Evolutionary conservation across 2,113 vertebrate species (phyloP).

Genomic region (Melanotaenia duboulayi): DNA sequence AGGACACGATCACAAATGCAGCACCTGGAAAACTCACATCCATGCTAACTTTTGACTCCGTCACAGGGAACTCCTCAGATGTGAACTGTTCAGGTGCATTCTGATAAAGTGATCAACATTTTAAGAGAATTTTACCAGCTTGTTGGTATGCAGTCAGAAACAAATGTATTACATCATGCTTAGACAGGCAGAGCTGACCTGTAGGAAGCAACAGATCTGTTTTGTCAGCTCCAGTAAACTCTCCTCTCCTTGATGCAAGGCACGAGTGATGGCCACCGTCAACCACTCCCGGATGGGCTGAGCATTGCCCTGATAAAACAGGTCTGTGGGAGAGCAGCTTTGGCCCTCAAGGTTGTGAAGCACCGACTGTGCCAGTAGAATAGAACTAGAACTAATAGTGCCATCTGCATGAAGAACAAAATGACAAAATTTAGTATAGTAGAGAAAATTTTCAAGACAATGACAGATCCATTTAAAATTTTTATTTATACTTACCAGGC

Average conservation of each 20-base stretch:
- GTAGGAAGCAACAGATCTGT: slow-evolving; percentile 96
- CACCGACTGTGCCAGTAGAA: slow-evolving; percentile 94
- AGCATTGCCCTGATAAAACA: slow-evolving; percentile 96
- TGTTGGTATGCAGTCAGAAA: not conserved
- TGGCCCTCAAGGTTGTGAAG: slow-evolving; percentile 92
- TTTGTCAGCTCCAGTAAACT: slow-evolving; percentile 94
- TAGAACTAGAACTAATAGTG: slow-evolving; percentile 92
- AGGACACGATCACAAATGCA: slow-evolving; percentile 94
- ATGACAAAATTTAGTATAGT: slow-evolving; percentile 12
- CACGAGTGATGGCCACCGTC: slow-evolving; percentile 92
- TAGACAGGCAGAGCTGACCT: slow-evolving; percentile 78
- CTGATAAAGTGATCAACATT: slow-evolving; percentile 72
- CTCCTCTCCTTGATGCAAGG: slow-evolving; percentile 95
- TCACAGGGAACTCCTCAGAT: slow-evolving; percentile 94
- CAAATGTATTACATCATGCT: not conserved
- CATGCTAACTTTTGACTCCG: slow-evolving; percentile 97
- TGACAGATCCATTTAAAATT: not conserved
- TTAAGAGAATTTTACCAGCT: not conserved
- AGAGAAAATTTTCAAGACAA: not conserved
- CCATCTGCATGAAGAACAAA: slow-evolving; percentile 84
- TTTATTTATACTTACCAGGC: slow-evolving; percentile 83
- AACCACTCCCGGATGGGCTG: slow-evolving; percentile 94
- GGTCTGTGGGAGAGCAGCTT: slow-evolving; percentile 94
- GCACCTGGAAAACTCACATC: slow-evolving; percentile 97
- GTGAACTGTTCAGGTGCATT: slow-evolving; percentile 95